Percentiles rank a stretch among this genome's conserved stretches.
These are phyloP conservation scores for Spinus olivaceus DNA, from an alignment of 2,797 vertebrate species.

Conservation along the genomic window DNA sequence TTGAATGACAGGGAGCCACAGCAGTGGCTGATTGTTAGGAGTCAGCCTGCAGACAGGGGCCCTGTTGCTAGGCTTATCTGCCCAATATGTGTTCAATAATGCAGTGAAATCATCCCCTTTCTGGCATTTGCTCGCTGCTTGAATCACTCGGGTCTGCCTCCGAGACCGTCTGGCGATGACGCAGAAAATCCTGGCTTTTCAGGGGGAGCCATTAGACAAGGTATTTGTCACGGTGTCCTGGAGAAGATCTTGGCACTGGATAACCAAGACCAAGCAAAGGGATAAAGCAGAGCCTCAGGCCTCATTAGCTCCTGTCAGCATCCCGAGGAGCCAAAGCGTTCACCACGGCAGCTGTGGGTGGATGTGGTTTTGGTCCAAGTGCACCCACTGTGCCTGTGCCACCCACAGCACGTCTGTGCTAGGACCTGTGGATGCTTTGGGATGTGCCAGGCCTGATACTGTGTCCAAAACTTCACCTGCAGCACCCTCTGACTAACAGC, in stretches of 20 bases:
- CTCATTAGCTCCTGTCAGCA: neutral
- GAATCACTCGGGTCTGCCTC: conserved; percentile 15
- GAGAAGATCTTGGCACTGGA: neutral
- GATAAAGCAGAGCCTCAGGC: neutral
- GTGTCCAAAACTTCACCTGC: neutral
- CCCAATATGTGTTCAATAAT: neutral
- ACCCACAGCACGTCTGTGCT: neutral
- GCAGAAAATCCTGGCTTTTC: neutral
- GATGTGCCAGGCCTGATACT: neutral
- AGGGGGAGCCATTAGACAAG: neutral
- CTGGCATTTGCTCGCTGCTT: neutral
- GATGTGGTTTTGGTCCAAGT: neutral
- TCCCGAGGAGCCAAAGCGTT: neutral
- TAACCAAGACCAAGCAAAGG: neutral
- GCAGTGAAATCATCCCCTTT: conserved; percentile 1
- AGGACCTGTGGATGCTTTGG: neutral
- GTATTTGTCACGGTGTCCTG: neutral
- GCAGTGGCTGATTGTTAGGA: neutral
- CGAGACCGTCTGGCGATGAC: neutral
- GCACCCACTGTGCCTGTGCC: accelerated
- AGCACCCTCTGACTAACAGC: neutral
- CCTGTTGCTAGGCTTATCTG: conserved; percentile 33
- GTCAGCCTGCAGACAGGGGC: neutral
- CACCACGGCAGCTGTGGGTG: neutral
- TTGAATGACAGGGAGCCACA: neutral